These are phyloP conservation scores for Pterocles gutturalis DNA, from an alignment of 2,113 vertebrate genomes.

Conservation along the genomic window DNA sequence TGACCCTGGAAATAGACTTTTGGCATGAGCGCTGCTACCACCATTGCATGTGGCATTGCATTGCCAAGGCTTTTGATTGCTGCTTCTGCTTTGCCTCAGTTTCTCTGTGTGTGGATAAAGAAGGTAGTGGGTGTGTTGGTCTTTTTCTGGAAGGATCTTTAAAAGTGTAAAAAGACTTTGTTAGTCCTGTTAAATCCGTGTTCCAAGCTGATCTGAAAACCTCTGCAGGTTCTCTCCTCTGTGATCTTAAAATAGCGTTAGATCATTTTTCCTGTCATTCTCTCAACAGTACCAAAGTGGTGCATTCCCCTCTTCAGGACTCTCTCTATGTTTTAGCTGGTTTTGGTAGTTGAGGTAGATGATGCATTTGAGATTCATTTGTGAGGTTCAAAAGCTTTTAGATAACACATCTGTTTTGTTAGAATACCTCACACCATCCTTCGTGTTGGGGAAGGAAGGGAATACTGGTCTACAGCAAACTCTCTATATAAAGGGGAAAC, in stretches of 20 bases:
- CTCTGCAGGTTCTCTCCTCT: neutral
- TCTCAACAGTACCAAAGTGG: neutral
- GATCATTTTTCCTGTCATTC: neutral
- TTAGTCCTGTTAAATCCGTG: neutral
- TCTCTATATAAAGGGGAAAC: neutral
- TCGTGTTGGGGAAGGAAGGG: neutral
- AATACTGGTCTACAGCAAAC: neutral
- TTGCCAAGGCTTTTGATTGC: neutral
- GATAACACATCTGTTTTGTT: neutral
- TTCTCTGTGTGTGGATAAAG: neutral
- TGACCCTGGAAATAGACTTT: neutral
- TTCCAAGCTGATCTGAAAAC: neutral
- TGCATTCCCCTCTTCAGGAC: neutral
- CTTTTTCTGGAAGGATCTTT: neutral
- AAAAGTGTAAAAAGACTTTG: neutral
- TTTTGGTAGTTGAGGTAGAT: neutral
- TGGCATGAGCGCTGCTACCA: neutral
- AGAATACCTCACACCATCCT: neutral
- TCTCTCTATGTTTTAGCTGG: neutral
- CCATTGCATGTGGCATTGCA: too few species aligned
- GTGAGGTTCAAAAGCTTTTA: slow-evolving; percentile 1
- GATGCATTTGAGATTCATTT: neutral
- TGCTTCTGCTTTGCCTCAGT: neutral
- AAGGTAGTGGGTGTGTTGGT: neutral
- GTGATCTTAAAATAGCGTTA: neutral